Base-by-base conservation (phyloP, 2,113 vertebrate genomes). In the Syngnathus floridae region DNA sequence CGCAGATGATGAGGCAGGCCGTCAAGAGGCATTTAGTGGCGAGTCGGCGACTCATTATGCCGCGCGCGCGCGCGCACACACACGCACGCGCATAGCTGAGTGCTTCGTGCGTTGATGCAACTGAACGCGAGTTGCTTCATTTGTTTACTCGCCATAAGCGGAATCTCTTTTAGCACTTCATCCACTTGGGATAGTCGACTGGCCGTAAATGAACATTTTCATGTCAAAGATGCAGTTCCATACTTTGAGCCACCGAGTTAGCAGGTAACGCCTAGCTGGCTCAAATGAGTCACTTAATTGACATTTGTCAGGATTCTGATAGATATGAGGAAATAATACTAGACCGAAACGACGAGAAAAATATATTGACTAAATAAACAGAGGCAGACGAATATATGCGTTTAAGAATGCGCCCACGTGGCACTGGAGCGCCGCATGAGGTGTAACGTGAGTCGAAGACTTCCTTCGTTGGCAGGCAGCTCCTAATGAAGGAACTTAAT, bases 401-500 rank as follows among this genome's bases (percentile, higher is more conserved):
- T 19, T 1, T 5, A 52, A 22, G 48, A n/a, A 10, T 10, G n/a
- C 1, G 19, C 5, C 5, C 17, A 49, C 46, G 6, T n/a, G 5
- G 16, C 49, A 14, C 0, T 4, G 49, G 9, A 9, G 45, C 22
- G 49, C 74, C 72, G 72, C 41, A 57, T 61, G 51, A 70, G 77
- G 77, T 62, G 67, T 69, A 69, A 82, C 79, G 79, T 46, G 70
- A 80, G 67, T 80, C 70, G 71, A 83, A 84, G 76, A 84, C 81
- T 71, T 76, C 74, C 36, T 71, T 75, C 2, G 8, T 69, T 67
- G 74, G 76, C 82, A 83, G 73, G 19, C 7, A 72, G 75, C 75
- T 80, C 80, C 81, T 88, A 84, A 87, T 86, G 79, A 88, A 84
- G 79, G 78, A 81, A 70, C 60, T 1, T 56, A 76, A 82, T 76